Evolutionary conservation across 2,888 invertebrate genomes (phyloP), one percentile per base, ranked within the genome.

Genomic region (Agapostemon virescens): DNA sequence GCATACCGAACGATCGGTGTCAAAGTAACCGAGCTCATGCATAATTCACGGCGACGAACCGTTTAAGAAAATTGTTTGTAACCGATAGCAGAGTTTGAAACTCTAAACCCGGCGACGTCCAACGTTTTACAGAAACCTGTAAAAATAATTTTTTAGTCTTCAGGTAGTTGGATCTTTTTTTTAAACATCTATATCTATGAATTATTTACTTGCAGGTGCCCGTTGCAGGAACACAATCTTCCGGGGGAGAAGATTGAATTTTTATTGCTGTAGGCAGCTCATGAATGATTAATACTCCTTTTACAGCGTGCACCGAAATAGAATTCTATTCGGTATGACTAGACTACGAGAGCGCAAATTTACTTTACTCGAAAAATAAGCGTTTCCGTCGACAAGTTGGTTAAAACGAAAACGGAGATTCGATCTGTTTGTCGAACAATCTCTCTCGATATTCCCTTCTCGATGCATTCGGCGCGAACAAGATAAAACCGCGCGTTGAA

Each of bases 261-360:
- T 55, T 55, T 55, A 55, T 55, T 55, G 17, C 55, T 55, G 26
- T 17, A 26, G 26, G 17, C 26, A 26, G 0, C 55, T 55, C 55
- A 55, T 55, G 55, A 55, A 55, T 55, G 55, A 55, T 55, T 55
- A 55, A 55, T 55, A 55, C 26, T 6, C 55, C 55, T 26, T 17
- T 55, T 55, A 55, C 55, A 26, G 23, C 26, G 55, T 23, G 55
- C 11, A 55, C 55, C 0, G 55, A 55, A 55, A 55, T 55, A 55
- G 55, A 26, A 55, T 26, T 55, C 55, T 55, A 26, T 26, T 55
- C 26, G 26, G 26, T 1, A 26, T 2, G 26, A 55, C 26, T 7
- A 17, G 55, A 26, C 55, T 15, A 17, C 52, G 52, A 15, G 9
- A 26, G 15, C n/a, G 55, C 55, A 26, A n/a, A 49, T 49, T 49